Evolutionary conservation across 2,888 invertebrate genomes (phyloP), one percentile per base, ranked within the genome.

Genomic region (Gymnosoma rotundatum): DNA sequence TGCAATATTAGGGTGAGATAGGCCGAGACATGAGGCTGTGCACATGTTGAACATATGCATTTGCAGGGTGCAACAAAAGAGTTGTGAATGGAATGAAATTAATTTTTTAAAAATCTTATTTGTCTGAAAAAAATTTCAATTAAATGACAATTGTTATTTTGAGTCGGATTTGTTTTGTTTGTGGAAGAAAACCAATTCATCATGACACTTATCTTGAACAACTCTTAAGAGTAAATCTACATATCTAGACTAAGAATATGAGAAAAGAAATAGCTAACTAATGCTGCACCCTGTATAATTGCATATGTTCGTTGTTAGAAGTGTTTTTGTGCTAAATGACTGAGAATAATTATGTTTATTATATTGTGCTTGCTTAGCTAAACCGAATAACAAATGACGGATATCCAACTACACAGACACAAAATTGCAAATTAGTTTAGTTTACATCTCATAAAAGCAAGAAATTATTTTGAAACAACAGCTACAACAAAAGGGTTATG

Each of bases 391-490:
- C 67, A 69, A 78, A 67, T 74, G 78, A 73, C 78, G 78, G 78
- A 78, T 69, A 78, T 78, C 45, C 72, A 78, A 56, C 72, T 61
- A 48, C 78, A 83, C 78, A 83, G 67, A 72, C 64, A 73, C 79
- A 82, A 85, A 85, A 86, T 83, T 82, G 83, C 85, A 86, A 86
- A 86, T 86, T 86, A 83, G 85, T 85, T 86, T 82, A 83, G 74
- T 85, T 83, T 85, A 76, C 74, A 81, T 75, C 70, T 75, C 70
- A 70, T 70, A 82, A 82, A 66, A 18, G 75, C 75, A 82, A 70
- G 75, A 70, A 58, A 82, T 82, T 76, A 76, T 75, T 82, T 76
- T 64, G 75, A 63, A 82, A 82, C 70, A 70, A 64, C 64, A 72
- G 58, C 70, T 36, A 82, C 70, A 76, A 42, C 42, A 52, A 76